Conservation (phyloP, 2,888 invertebrate species). For the Archips xylosteana region DNA sequence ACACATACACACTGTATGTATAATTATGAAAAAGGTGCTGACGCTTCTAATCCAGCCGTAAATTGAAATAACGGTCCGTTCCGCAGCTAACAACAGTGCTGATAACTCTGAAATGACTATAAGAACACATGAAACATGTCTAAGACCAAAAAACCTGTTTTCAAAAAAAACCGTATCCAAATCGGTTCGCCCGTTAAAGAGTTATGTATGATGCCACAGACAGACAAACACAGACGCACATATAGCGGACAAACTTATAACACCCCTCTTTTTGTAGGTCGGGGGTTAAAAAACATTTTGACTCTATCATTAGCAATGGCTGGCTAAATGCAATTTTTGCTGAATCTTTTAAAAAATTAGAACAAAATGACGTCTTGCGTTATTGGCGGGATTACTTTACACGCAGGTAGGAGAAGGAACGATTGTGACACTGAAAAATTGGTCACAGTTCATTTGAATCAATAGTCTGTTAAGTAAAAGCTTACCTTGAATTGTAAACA, state of each 20-base stretch:
- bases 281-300: background rate
- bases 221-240: no score
- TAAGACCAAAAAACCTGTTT: no score
- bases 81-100: no score
- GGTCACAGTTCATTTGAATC: conserved; percentile 26
- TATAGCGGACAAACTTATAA: no score
- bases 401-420: conserved; percentile 5
- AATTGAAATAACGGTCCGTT: no score
- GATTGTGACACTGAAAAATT: conserved; percentile 29
- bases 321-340: conserved; percentile 16
- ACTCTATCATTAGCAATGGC: conserved; percentile 1
- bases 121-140: no score
- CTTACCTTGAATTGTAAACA: conserved; percentile 28
- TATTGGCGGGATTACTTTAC: no score
- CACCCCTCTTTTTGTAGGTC: no score
- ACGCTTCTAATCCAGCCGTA: background rate
- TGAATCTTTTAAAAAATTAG: conserved; percentile 10
- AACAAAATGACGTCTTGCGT: background rate
- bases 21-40: conserved; percentile 1
- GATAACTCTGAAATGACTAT: no score
- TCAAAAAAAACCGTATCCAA: no score
- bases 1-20: conserved; percentile 3
- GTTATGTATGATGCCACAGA: no score
- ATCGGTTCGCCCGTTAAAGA: no score
- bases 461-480: conserved; percentile 32